These are phyloP conservation scores for Motacilla tschutschensis DNA, from an alignment of 2,113 vertebrate species.

Conservation along the genomic window DNA sequence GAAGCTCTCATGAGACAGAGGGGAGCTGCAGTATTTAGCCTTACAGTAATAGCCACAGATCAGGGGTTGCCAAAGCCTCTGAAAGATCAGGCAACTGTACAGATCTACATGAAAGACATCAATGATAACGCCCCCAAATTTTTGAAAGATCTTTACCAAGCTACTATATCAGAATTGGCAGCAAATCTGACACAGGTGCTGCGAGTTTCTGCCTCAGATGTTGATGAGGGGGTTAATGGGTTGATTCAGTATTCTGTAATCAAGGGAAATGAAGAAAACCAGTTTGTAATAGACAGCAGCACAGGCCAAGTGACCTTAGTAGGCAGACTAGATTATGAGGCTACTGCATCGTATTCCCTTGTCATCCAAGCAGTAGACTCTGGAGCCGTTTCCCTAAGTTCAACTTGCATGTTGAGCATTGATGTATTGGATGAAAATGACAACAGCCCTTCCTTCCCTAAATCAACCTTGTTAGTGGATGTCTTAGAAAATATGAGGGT, in stretches of 20 bases:
- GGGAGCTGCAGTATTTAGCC: slow-evolving; percentile 89
- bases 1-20: slow-evolving; percentile 90
- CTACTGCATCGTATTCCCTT: slow-evolving; percentile 86
- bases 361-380: slow-evolving; percentile 89
- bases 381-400: slow-evolving; percentile 78
- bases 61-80: slow-evolving; percentile 94
- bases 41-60: slow-evolving; percentile 87
- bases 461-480: slow-evolving; percentile 85
- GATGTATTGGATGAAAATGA: slow-evolving; percentile 95
- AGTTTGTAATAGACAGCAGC: slow-evolving; percentile 83
- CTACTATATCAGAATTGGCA: slow-evolving; percentile 90
- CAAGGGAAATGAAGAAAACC: slow-evolving; percentile 90
- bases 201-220: slow-evolving; percentile 92
- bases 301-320: slow-evolving; percentile 91
- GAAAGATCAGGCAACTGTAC: slow-evolving; percentile 93
- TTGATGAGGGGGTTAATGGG: slow-evolving; percentile 91
- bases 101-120: slow-evolving; percentile 92
- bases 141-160: slow-evolving; percentile 94
- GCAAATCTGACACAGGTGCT: slow-evolving; percentile 90
- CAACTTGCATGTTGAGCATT: slow-evolving; percentile 88
- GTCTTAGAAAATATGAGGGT: slow-evolving; percentile 95
- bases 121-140: slow-evolving; percentile 96
- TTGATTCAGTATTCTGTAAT: slow-evolving; percentile 84
- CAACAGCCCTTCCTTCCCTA: slow-evolving; percentile 91
- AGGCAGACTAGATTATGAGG: slow-evolving; percentile 92